Base-by-base conservation (phyloP, 2,888 invertebrate genomes). In the Molanna angustata region DNA sequence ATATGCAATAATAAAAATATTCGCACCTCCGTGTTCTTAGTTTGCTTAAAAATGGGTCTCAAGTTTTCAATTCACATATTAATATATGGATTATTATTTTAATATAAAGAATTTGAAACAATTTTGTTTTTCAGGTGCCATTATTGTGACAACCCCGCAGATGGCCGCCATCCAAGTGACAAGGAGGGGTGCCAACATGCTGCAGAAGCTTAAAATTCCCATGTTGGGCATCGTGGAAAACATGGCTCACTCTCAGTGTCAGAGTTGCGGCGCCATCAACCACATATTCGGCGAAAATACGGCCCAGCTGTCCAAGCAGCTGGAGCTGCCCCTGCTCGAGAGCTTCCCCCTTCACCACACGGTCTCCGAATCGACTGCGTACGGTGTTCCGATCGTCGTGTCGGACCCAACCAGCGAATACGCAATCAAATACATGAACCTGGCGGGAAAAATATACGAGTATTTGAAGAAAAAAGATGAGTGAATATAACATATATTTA, bases 91-190 rank as follows among this genome's bases (percentile, higher is more conserved):
- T n/a, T n/a, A n/a, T n/a, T n/a, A n/a, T n/a, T n/a, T n/a, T n/a
- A n/a, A n/a, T n/a, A n/a, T n/a, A n/a, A n/a, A n/a, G n/a, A n/a
- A n/a, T n/a, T n/a, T n/a, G n/a, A n/a, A n/a, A n/a, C n/a, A n/a
- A n/a, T n/a, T n/a, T n/a, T n/a, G n/a, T n/a, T 32, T 47, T 67
- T 66, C 66, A 85, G 89, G 92, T 14, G 91, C 88, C 3, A 66
- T 97, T n/a, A 74, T 97, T 42, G 92, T 97, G 0, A 93, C 94
- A 6, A 97, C 95, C 0, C 95, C 96, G 0, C 96, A 96, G 68
- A 83, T 83, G 48, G 88, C 94, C 2, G 89, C 96, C 0, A 67
- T 95, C 4, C 84, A 93, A 66, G 94, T 96, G 18, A 90, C 94
- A 0, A 79, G 83, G 62, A 81, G 92, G 62, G 94, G 94, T 9